A percentile compares a stretch with the other conserved stretches of the same genome.
phyloP scores from a whole-genome alignment of 2,113 vertebrate species.

The Megaceryle torquata region DNA sequence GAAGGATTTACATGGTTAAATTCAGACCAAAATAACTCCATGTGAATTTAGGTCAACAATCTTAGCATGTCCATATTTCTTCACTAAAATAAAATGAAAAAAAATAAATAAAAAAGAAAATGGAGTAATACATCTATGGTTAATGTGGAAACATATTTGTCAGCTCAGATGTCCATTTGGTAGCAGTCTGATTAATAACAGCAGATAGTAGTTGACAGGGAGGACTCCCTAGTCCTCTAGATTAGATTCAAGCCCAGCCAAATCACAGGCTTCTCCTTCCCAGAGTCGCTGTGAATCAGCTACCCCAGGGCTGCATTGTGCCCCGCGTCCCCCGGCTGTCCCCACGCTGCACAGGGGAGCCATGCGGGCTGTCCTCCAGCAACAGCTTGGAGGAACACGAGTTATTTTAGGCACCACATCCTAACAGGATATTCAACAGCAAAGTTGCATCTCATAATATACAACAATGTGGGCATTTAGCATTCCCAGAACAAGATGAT shows the following conservation, averaged over 20 bases:
- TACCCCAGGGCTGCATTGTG: background rate
- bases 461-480: background rate
- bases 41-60: background rate
- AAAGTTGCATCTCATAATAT: background rate
- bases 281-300: background rate
- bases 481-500: background rate
- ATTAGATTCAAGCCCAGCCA: background rate
- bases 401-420: background rate
- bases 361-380: background rate
- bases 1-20: background rate
- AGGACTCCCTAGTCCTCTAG: background rate
- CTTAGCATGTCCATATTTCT: background rate
- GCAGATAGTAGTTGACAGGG: background rate
- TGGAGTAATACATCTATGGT: background rate
- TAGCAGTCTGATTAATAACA: background rate
- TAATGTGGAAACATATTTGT: background rate
- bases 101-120: background rate
- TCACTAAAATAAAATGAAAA: background rate
- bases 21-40: background rate
- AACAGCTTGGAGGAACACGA: background rate
- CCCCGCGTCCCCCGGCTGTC: accelerated
- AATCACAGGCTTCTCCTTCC: background rate
- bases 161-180: background rate
- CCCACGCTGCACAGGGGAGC: accelerated
- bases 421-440: background rate